These are phyloP conservation scores for Phrixothrix hirtus DNA, from an alignment of 2,888 invertebrate genomes.

Conservation along the genomic window DNA sequence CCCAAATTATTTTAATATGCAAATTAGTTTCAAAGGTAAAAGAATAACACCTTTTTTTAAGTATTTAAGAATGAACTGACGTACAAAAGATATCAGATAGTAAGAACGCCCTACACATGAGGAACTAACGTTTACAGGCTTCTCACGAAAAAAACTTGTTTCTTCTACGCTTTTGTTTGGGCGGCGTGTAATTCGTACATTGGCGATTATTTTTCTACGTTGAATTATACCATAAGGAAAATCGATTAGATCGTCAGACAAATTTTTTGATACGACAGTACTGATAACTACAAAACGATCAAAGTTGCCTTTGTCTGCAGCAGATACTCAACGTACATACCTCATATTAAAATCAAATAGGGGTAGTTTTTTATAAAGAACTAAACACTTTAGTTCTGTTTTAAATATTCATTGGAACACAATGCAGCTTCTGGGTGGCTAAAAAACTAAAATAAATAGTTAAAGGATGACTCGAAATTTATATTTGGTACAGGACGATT, in stretches of 20 bases:
- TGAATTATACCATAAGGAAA: too few species aligned
- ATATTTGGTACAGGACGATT: neutral
- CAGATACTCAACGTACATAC: conserved; percentile 4
- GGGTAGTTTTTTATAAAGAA: conserved; percentile 2
- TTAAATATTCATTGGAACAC: conserved; percentile 34
- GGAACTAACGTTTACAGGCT: conserved; percentile 17
- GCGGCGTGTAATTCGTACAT: too few species aligned
- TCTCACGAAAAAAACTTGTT: conserved; percentile 28
- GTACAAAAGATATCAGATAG: conserved; percentile 26
- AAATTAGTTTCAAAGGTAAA: conserved; percentile 45
- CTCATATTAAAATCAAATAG: conserved; percentile 30
- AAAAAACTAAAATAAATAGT: conserved; percentile 33
- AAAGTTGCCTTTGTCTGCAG: neutral
- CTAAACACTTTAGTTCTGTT: conserved; percentile 35
- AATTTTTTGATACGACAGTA: neutral
- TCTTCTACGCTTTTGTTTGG: too few species aligned
- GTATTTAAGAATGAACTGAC: conserved; percentile 20
- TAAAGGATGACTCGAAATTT: conserved; percentile 20
- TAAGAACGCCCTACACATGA: conserved; percentile 18
- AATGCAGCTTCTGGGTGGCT: conserved; percentile 27
- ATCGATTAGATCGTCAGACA: too few species aligned
- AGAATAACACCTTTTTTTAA: conserved; percentile 32
- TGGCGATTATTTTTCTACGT: too few species aligned
- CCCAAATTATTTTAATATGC: conserved; percentile 48
- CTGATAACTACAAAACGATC: neutral